Evolutionary conservation across 2,888 invertebrate species (phyloP), one percentile per base, ranked within the genome.

Genomic region (Charanyca ferruginea): DNA sequence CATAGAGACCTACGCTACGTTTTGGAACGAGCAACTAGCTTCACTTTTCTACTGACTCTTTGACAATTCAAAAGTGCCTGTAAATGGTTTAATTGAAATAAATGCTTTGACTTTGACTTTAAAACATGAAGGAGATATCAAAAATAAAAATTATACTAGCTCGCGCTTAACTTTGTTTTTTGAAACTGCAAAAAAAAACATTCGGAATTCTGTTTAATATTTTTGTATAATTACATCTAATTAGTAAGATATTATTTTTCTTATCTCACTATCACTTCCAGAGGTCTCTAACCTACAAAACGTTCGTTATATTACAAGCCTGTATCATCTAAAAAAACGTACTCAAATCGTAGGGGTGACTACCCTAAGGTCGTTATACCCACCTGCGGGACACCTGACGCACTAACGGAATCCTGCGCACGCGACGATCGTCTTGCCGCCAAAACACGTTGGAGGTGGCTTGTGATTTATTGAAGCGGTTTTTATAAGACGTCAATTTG

Each of bases 361-460:
- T 86, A 88, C 89, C 89, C 90, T 87, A 73, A 85, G 90, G 89
- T 90, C 88, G 85, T 89, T 89, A 86, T 71, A 84, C 85, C 85
- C 90, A 90, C 89, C 89, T 89, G 89, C 89, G 77, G 64, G 47
- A 53, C 80, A 78, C 94, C 93, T 93, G 94, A 93, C 91, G 90
- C 90, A 91, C 91, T 89, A 91, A 91, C 93, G 92, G 93, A 89
- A 88, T 83, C 86, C 80, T 67, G 85, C 88, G 89, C 93, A 88
- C 91, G 92, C 89, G 92, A 75, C 71, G 38, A 18, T 16, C 54
- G 72, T 28, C 54, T 75, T 75, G 65, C 70, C 75, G 75, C 75
- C 69, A 74, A 74, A 74, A 74, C 60, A 47, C 75, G 59, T 42
- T 62, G 23, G 32, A 41, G 23, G 48, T 52, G 77, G 73, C 74